These are phyloP conservation scores for Arvicanthis niloticus DNA, from an alignment of 2,113 vertebrate species.

Conservation along the genomic window DNA sequence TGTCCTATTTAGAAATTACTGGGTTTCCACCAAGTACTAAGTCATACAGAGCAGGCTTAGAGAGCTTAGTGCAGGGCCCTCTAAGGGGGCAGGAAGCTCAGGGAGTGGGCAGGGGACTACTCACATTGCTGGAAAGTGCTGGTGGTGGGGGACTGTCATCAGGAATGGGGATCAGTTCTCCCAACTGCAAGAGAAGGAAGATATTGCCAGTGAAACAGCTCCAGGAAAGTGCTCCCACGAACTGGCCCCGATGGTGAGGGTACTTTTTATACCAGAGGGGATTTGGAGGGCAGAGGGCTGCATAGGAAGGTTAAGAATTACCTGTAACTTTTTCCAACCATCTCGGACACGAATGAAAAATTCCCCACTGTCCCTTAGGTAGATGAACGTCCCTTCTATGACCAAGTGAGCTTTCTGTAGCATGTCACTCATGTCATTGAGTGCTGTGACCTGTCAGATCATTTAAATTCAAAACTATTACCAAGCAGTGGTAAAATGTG, in stretches of 20 bases:
- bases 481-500: neutral
- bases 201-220: slow-evolving; percentile 19
- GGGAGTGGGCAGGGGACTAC: slow-evolving; percentile 58
- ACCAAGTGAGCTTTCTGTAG: slow-evolving; percentile 89
- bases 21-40: neutral
- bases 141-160: slow-evolving; percentile 89
- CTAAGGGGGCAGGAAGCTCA: neutral
- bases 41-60: neutral
- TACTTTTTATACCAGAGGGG: neutral
- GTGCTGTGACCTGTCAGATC: slow-evolving; percentile 88
- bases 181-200: slow-evolving; percentile 89
- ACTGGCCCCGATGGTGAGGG: neutral
- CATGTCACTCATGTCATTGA: slow-evolving; percentile 90
- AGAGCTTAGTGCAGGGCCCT: neutral
- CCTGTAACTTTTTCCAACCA: slow-evolving; percentile 97
- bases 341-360: slow-evolving; percentile 93
- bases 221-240: slow-evolving; percentile 26
- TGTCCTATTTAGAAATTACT: neutral
- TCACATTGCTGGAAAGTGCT: slow-evolving; percentile 86
- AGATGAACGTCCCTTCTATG: slow-evolving; percentile 91
- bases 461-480: slow-evolving; percentile 2
- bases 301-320: slow-evolving; percentile 73
- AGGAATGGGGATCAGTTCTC: slow-evolving; percentile 91
- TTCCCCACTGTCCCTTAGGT: slow-evolving; percentile 89
- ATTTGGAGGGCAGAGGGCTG: neutral